Evolutionary conservation across 2,888 invertebrate species (phyloP), one percentile per base, ranked within the genome.

Genomic region (Onthophagus sagittarius): DNA sequence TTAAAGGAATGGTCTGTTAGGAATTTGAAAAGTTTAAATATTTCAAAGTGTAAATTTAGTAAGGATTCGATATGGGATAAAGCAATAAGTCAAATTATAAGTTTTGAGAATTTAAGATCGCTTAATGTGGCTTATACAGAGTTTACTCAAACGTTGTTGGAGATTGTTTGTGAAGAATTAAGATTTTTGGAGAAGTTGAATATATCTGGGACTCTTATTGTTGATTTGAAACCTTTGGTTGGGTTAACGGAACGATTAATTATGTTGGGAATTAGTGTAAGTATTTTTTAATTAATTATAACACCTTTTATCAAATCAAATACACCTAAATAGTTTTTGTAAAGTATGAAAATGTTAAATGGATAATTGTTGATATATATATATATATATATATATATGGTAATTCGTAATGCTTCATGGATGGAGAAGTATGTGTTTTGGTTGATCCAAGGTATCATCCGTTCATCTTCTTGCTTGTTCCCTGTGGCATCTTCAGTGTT

Each of bases 81-180:
- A 77, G 80, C 81, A 72, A 82, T 83, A 79, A 88, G 90, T 65
- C 88, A 90, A 63, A 85, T 92, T 77, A 88, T 90, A 32, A 88
- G 89, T 80, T 85, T 92, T 62, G 87, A 87, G 75, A 89, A 88
- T 76, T 83, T 92, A 71, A 88, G 86, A 75, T 86, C 85, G 72
- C 83, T 92, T 67, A 91, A 91, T 84, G 89, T 92, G 2, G 89
- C 91, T 74, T 87, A 89, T 79, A 92, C 92, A n/a, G 91, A 91
- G 80, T 88, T 92, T 80, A 91, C 90, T 82, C 88, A 88, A 77
- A 88, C 88, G 78, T 89, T 89, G 15, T 86, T 92, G 75, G 88
- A 90, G 79, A 89, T 91, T 76, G 87, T 92, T 71, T 89, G 90
- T 74, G 89, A 90, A 78, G 90, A 92, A 84, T 85, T 92, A 75